Evolutionary conservation across 37 sponge, comb jelly and placozoan genomes (phyloP).

Genomic region (Haliclona indistincta): DNA sequence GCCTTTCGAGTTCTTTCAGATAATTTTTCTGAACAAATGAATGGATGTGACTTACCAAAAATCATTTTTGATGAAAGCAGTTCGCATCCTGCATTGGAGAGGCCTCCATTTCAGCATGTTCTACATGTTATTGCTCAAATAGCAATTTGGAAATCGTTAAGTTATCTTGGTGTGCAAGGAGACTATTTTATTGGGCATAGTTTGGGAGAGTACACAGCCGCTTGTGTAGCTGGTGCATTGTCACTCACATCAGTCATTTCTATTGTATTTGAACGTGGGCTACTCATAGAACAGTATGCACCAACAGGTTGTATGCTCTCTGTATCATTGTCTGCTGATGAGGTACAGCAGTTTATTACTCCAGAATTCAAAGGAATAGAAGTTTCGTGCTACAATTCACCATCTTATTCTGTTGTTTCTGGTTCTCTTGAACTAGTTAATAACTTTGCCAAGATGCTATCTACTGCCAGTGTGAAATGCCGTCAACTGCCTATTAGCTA

Average conservation of each 20-base stretch:
- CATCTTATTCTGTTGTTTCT: background rate
- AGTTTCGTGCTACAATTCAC: conserved; percentile 3
- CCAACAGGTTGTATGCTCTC: background rate
- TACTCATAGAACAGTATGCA: background rate
- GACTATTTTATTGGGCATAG: background rate
- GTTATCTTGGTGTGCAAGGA: background rate
- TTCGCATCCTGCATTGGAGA: no score
- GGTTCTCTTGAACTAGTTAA: background rate
- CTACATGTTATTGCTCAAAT: background rate
- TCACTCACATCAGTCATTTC: background rate
- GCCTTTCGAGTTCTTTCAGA: no score
- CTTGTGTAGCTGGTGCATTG: background rate
- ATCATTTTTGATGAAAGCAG: no score
- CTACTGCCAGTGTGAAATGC: background rate
- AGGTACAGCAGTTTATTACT: background rate
- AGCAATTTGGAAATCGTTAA: background rate
- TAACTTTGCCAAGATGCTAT: background rate
- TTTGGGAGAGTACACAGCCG: conserved; percentile 4
- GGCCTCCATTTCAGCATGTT: background rate
- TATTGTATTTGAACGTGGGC: conserved; percentile 5
- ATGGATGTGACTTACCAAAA: no score
- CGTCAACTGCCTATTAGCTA: background rate
- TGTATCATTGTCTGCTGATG: background rate
- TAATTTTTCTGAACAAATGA: no score
- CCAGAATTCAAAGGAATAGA: background rate